These are phyloP conservation scores for Stichodactyla mertensii DNA, from an alignment of 64 coral and sea anemone genomes.

Conservation along the genomic window DNA sequence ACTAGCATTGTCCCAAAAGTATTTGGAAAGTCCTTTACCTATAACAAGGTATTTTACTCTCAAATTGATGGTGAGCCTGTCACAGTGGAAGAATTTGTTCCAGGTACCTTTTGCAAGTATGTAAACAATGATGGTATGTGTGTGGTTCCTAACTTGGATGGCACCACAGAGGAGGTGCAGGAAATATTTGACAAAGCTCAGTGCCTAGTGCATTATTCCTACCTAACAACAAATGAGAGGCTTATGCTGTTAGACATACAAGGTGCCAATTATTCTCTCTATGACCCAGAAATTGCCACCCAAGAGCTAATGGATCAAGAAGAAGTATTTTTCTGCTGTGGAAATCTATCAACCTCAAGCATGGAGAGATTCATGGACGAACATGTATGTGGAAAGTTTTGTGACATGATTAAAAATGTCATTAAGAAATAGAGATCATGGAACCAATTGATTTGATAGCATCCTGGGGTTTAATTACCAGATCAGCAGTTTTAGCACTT, in stretches of 20 bases:
- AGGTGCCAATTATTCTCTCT: slow-evolving; percentile 26
- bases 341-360: slow-evolving; percentile 43
- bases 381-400: slow-evolving; percentile 49
- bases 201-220: slow-evolving; percentile 37
- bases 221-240: slow-evolving; percentile 23
- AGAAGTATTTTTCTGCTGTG: slow-evolving; percentile 59
- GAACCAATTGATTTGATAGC: no score
- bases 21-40: slow-evolving; percentile 60
- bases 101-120: slow-evolving; percentile 47
- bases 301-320: slow-evolving; percentile 2
- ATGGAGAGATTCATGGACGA: slow-evolving; percentile 25
- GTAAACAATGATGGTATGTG: slow-evolving; percentile 69
- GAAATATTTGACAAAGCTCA: slow-evolving; percentile 50
- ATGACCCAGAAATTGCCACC: slow-evolving; percentile 54
- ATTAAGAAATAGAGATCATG: no score
- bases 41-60: slow-evolving; percentile 64
- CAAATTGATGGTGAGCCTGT: slow-evolving; percentile 43
- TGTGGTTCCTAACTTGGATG: neutral
- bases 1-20: slow-evolving; percentile 36
- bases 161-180: slow-evolving; percentile 16
- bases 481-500: no score
- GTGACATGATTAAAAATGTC: slow-evolving; percentile 32
- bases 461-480: no score
- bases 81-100: slow-evolving; percentile 73
- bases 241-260: slow-evolving; percentile 47